These are phyloP conservation scores for Erebia ligea DNA, from an alignment of 2,888 invertebrate species.

Conservation along the genomic window DNA sequence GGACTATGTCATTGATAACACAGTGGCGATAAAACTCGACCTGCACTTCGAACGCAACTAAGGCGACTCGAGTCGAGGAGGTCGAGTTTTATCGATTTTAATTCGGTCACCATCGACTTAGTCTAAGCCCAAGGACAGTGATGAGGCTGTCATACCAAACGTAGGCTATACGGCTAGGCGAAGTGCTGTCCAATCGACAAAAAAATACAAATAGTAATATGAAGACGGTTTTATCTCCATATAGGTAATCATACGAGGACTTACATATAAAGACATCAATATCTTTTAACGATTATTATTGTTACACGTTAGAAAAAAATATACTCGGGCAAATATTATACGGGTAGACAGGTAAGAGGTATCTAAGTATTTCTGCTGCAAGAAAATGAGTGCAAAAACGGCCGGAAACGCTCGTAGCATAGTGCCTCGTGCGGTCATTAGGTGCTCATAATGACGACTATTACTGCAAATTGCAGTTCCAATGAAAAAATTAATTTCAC, in stretches of 20 bases:
- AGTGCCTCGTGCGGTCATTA: slow-evolving; percentile 39
- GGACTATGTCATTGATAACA: no score
- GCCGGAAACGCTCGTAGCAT: slow-evolving; percentile 39
- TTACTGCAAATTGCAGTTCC: slow-evolving; percentile 38
- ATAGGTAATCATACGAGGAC: neutral
- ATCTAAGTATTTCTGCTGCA: slow-evolving; percentile 28
- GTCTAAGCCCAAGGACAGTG: no score
- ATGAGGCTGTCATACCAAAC: no score
- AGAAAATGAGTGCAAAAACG: slow-evolving; percentile 38
- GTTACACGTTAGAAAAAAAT: slow-evolving; percentile 31
- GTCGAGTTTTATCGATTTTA: no score
- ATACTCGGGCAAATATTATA: slow-evolving; percentile 22
- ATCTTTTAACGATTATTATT: slow-evolving; percentile 30
- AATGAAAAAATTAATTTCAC: slow-evolving; percentile 24
- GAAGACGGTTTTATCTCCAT: no score
- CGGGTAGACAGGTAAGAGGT: neutral
- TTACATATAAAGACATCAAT: slow-evolving; percentile 37
- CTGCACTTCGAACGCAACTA: no score
- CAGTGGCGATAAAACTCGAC: no score
- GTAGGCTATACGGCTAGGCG: no score
- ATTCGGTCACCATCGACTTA: no score
- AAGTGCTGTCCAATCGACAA: no score
- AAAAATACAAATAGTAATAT: no score
- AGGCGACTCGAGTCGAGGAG: no score
- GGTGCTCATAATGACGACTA: slow-evolving; percentile 38